These are phyloP conservation scores for Halcyon smyrnensis DNA, from an alignment of 2,797 vertebrate genomes.

Conservation along the genomic window DNA sequence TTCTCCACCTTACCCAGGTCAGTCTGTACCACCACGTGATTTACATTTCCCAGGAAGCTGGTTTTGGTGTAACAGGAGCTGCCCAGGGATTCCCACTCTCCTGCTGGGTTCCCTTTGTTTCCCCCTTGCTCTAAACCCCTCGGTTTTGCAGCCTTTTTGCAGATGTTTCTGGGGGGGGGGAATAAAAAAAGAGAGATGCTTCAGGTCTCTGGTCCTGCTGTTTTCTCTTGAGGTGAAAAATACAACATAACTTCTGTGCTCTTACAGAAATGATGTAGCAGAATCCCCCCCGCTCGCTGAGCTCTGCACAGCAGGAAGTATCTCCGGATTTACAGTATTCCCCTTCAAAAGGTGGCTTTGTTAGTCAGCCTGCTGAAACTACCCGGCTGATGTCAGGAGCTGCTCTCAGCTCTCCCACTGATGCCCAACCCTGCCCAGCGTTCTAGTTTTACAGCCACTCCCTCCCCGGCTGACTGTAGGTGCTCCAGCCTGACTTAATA, in stretches of 20 bases:
- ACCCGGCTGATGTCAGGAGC: not conserved
- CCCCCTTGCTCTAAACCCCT: not conserved
- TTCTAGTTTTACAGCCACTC: constrained; percentile 14
- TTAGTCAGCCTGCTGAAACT: constrained; percentile 15
- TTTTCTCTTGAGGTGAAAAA: not conserved
- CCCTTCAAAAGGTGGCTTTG: not conserved
- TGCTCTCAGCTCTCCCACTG: not conserved
- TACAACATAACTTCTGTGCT: rapidly evolving
- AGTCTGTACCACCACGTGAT: not conserved
- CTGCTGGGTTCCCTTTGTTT: not conserved
- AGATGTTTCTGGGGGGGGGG: not conserved
- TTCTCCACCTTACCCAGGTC: not conserved
- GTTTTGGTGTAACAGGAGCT: not conserved
- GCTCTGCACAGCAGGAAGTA: not conserved
- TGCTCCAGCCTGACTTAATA: not conserved
- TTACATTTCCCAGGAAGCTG: not conserved
- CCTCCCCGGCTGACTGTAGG: not conserved
- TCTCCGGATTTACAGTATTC: not conserved
- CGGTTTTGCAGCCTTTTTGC: not conserved
- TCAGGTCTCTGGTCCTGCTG: not conserved
- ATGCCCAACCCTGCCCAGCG: constrained; percentile 11
- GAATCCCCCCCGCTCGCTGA: not conserved
- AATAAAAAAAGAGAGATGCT: rapidly evolving
- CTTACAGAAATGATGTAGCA: not conserved
- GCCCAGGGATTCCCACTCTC: not conserved